Conservation (phyloP, 2,888 invertebrate genomes). For the Drosophila fulvimacula region DNA sequence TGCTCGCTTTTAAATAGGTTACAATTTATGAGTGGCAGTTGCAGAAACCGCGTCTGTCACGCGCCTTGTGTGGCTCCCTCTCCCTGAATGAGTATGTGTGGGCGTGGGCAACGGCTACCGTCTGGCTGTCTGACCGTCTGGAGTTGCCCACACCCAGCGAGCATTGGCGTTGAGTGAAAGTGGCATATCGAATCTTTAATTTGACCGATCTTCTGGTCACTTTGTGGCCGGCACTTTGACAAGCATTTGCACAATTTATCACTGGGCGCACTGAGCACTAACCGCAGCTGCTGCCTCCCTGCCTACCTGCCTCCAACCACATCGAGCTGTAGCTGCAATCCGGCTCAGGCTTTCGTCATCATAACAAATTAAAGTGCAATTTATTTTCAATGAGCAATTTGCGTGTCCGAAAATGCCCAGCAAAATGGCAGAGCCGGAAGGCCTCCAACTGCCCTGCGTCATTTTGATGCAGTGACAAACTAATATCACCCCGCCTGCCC, state of each 20-base stretch:
- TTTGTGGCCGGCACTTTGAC: slow-evolving; percentile 73
- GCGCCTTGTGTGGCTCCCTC: slow-evolving; percentile 36
- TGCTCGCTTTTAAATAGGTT: slow-evolving; percentile 66
- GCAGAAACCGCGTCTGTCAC: slow-evolving; percentile 41
- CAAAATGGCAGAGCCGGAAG: slow-evolving; percentile 48
- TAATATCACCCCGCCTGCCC: slow-evolving; percentile 56
- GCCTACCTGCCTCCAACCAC: not conserved
- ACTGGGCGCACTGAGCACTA: slow-evolving; percentile 35
- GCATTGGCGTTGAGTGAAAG: slow-evolving; percentile 62
- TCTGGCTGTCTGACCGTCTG: slow-evolving; percentile 13
- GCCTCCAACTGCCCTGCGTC: slow-evolving; percentile 40
- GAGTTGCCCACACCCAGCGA: slow-evolving; percentile 1
- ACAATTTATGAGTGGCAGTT: slow-evolving; percentile 74
- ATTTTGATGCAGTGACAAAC: slow-evolving; percentile 74
- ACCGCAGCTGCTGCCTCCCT: slow-evolving; percentile 14
- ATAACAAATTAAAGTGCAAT: slow-evolving; percentile 79
- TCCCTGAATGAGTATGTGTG: slow-evolving; percentile 1
- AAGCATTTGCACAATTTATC: slow-evolving; percentile 80
- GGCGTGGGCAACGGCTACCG: slow-evolving; percentile 31
- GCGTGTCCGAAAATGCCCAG: slow-evolving; percentile 62
- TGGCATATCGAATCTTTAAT: slow-evolving; percentile 80
- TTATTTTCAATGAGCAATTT: slow-evolving; percentile 81
- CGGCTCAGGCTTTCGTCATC: slow-evolving; percentile 42
- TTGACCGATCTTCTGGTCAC: slow-evolving; percentile 56
- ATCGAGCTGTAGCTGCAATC: slow-evolving; percentile 2